Base-by-base conservation (phyloP, 1,140 invertebrate genomes). In the Nasonia vitripennis region DNA sequence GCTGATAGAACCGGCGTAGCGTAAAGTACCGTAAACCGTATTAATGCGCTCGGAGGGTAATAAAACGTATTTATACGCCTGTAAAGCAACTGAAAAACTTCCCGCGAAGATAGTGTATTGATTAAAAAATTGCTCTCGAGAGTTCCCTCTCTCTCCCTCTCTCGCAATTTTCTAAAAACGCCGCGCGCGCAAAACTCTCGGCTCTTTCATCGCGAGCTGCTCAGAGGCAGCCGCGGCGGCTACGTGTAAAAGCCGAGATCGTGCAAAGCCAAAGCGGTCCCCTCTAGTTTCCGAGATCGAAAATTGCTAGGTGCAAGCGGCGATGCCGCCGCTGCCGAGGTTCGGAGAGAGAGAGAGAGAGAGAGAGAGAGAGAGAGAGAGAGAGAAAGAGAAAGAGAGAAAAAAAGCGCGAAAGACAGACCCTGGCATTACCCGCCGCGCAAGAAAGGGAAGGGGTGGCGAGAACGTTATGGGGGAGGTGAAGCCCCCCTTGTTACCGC, bases 231-330 rank as follows among this genome's bases (percentile, higher is more conserved):
- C 27, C 74, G 11, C 2, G 62, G 34, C 34, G 34, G 34, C 34
- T 37, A 37, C 34, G 34, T 55, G n/a, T 78, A 73, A 84, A 78
- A 37, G 51, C 20, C 67, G 51, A 73, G 55, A 84, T 84, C 83
- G 83, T 84, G 83, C 83, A 77, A 79, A 79, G 68, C 41, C 55
- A 62, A 62, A 20, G 20, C 55, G 20, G 55, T 62, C 55, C 67
- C 77, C 83, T 75, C 75, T 10, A 62, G 83, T 80, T 85, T 85
- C 71, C 78, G 45, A 80, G 77, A 85, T 81, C 84, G 84, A 75
- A 85, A 85, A 85, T 85, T 85, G 55, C 84, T 85, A 81, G 84
- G 70, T 85, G 78, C 78, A 20, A 74, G 73, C 71, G 73, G 11
- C 70, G 70, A 34, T 7, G 71, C 78, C 84, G 73, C 71, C 12